phyloP scores from a whole-genome alignment of 1,140 invertebrate species.

The Ditylenchus dipsaci region DNA sequence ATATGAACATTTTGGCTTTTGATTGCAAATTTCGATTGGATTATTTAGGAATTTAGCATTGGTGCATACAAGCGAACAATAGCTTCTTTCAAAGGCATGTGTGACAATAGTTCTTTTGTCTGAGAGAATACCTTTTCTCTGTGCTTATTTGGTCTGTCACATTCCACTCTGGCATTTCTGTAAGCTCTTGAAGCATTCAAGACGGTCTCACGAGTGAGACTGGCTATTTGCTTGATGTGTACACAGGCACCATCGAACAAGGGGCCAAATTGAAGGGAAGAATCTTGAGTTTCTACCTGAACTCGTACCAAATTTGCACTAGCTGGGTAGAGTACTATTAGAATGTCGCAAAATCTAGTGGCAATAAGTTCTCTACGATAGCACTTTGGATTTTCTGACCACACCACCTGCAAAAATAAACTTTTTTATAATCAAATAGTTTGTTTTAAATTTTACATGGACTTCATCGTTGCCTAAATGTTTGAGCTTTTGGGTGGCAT shows the following conservation, averaged over 20 bases:
- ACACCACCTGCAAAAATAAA: conserved; percentile 79
- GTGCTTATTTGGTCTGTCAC: conserved; percentile 49
- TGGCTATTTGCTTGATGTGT: conserved; percentile 74
- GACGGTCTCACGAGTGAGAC: conserved; percentile 71
- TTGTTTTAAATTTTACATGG: conserved; percentile 65
- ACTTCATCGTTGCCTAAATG: conserved; percentile 82
- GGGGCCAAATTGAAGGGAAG: conserved; percentile 90
- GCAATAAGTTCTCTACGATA: conserved; percentile 94
- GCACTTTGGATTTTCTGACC: conserved; percentile 87
- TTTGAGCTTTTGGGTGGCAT: conserved; percentile 55
- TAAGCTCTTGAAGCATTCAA: conserved; percentile 56
- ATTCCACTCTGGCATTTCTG: conserved; percentile 37
- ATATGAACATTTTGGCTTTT: not conserved
- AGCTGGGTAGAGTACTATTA: conserved; percentile 92
- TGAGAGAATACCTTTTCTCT: conserved; percentile 50
- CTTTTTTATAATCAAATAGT: too few relatives aligned
- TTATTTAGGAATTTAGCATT: conserved; percentile 9
- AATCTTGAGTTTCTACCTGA: conserved; percentile 49
- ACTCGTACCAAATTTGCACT: conserved; percentile 41
- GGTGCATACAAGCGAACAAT: conserved; percentile 36
- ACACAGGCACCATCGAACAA: conserved; percentile 72
- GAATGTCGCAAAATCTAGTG: conserved; percentile 96
- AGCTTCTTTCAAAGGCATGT: conserved; percentile 39
- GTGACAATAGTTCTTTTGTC: conserved; percentile 28
- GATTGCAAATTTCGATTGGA: not conserved